A percentile compares a stretch with the other conserved stretches of the same genome.
phyloP scores from a whole-genome alignment of 2,113 vertebrate species.

The Indri indri region DNA sequence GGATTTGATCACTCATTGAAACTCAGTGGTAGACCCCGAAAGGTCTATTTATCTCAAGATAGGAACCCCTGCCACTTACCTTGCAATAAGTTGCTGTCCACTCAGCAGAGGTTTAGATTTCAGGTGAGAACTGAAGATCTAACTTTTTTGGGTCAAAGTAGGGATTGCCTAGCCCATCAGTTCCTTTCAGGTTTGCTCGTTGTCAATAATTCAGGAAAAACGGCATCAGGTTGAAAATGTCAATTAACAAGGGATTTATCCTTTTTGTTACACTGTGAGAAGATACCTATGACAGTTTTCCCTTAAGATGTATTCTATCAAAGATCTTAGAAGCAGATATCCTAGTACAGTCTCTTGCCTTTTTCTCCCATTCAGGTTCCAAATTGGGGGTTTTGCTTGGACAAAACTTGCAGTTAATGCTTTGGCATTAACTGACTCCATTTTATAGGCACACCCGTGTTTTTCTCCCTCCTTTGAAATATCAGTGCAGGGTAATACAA shows the following conservation, averaged over 20 bases:
- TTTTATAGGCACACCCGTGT: not conserved
- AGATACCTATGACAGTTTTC: not conserved
- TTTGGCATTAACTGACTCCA: not conserved
- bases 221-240: not conserved
- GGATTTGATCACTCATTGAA: not conserved
- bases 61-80: not conserved
- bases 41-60: not conserved
- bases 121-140: not conserved
- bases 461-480: constrained; percentile 56
- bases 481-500: constrained; percentile 77
- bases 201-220: not conserved
- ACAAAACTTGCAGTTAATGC: too few relatives aligned
- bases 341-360: not conserved
- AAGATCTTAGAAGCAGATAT: not conserved
- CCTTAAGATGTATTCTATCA: not conserved
- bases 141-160: not conserved
- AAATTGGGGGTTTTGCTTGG: not conserved
- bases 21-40: not conserved
- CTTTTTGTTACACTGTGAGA: not conserved
- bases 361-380: not conserved
- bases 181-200: not conserved
- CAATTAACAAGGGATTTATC: not conserved
- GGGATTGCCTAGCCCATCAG: not conserved
- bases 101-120: not conserved
- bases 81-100: not conserved